Evolutionary conservation across 2,888 invertebrate species (phyloP).

Genomic region (Drosophila nr. fundita): DNA sequence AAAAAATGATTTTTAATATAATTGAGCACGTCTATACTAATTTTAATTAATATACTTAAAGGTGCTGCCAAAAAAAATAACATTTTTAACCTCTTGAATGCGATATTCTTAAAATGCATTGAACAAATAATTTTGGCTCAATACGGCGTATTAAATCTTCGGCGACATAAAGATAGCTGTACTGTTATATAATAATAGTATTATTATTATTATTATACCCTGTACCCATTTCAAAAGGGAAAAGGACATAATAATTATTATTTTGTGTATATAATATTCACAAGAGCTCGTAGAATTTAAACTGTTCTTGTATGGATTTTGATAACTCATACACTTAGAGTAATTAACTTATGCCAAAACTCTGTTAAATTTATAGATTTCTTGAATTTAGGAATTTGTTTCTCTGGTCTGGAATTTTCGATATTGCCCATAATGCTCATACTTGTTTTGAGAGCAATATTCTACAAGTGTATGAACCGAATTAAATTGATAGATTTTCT

Average conservation of each 20-base stretch:
- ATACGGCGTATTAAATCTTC: background rate
- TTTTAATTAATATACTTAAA: slow-evolving; percentile 16
- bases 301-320: background rate
- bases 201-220: background rate
- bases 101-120: background rate
- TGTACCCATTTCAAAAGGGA: background rate
- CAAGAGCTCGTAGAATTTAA: background rate
- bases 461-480: background rate
- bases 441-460: background rate
- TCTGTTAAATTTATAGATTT: background rate
- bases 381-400: background rate
- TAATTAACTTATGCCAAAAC: background rate
- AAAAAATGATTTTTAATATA: slow-evolving; percentile 15
- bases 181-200: background rate
- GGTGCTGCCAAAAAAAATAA: slow-evolving; percentile 17
- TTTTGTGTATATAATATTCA: background rate
- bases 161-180: background rate
- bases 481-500: background rate
- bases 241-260: background rate
- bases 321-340: background rate
- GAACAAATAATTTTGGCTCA: slow-evolving; percentile 1
- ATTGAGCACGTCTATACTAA: slow-evolving; percentile 21
- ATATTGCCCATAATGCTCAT: background rate
- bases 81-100: slow-evolving; percentile 11
- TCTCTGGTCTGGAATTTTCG: background rate